Base-by-base conservation (phyloP, 2,888 invertebrate species). In the Peribatodes rhomboidaria region DNA sequence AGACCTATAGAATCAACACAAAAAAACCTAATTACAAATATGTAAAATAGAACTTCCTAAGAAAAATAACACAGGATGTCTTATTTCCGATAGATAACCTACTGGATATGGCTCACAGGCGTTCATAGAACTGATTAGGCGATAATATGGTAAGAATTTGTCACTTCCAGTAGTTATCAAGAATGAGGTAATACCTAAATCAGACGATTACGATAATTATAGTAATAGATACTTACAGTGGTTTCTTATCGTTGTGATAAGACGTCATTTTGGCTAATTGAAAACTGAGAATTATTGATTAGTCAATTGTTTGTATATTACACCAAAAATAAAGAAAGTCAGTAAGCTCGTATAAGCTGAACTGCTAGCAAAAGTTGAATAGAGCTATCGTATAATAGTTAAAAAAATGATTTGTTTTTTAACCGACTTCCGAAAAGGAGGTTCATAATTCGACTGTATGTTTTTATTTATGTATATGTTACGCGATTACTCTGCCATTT, bases 11-110 rank as follows among this genome's bases (percentile, higher is more conserved):
- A 13, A n/a, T 0, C n/a, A 13, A n/a, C 37, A 6, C 37, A 2
- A 13, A 37, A 16, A 31, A 7, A 47, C 2, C 14, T n/a, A 14
- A 2, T 31, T 31, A 14, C 9, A 14, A 22, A 22, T 2, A n/a
- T 46, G 9, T 20, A 16, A 3, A 18, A 31, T 31, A 50, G 35
- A 1, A 53, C 13, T 58, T 63, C 31, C 46, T 16, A 46, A 31
- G 56, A 63, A 46, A 57, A 37, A n/a, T 46, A 55, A 60, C 58
- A 64, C 66, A 68, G 65, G 70, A 72, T 63, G 69, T 76, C 11
- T 42, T 42, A 70, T 69, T 77, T 70, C 74, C 64, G 52, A 46
- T 33, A 52, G 66, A 69, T 69, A 67, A 67, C 50, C 39, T 58
- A 47, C 27, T 66, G 60, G 67, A 57, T 53, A 56, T 71, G 56